phyloP scores from a whole-genome alignment of 2,888 invertebrate genomes.

The Tiliacea aurago region DNA sequence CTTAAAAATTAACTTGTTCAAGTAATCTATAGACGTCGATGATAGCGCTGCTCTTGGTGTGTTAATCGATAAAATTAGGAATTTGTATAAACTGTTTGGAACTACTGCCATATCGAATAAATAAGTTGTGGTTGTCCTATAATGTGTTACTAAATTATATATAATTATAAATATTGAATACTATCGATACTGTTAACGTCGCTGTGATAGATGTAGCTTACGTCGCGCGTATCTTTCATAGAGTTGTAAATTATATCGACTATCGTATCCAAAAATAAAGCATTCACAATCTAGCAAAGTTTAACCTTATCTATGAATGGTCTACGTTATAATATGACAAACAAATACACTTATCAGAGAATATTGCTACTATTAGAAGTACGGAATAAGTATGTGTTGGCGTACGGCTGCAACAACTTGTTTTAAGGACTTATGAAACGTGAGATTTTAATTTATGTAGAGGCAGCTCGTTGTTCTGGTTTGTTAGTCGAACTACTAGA shows the following conservation, averaged over 20 bases:
- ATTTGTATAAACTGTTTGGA: slow-evolving; percentile 30
- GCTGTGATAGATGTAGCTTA: slow-evolving; percentile 8
- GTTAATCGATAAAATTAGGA: slow-evolving; percentile 20
- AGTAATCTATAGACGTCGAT: slow-evolving; percentile 19
- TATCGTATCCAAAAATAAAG: slow-evolving; percentile 3
- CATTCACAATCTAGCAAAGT: slow-evolving; percentile 6
- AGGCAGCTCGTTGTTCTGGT: slow-evolving; percentile 34
- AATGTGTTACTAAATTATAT: slow-evolving; percentile 39
- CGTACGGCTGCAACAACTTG: background rate
- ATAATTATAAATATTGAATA: slow-evolving; percentile 14
- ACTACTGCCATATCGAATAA: slow-evolving; percentile 53
- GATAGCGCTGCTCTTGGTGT: slow-evolving; percentile 12
- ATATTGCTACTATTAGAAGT: slow-evolving; percentile 30
- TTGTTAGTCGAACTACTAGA: slow-evolving; percentile 38
- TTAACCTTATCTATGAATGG: slow-evolving; percentile 11
- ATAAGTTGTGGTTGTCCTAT: slow-evolving; percentile 40
- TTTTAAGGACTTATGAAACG: slow-evolving; percentile 5
- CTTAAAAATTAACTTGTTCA: slow-evolving; percentile 2
- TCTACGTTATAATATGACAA: slow-evolving; percentile 9
- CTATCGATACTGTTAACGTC: slow-evolving; percentile 16
- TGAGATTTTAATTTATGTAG: slow-evolving; percentile 24
- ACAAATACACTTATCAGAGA: too few relatives aligned
- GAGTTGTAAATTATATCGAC: background rate
- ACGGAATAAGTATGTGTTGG: background rate
- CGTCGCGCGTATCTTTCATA: slow-evolving; percentile 13